Evolutionary conservation across 1,140 invertebrate genomes (phyloP).

Genomic region (Pseudomyrmex cubaensis): DNA sequence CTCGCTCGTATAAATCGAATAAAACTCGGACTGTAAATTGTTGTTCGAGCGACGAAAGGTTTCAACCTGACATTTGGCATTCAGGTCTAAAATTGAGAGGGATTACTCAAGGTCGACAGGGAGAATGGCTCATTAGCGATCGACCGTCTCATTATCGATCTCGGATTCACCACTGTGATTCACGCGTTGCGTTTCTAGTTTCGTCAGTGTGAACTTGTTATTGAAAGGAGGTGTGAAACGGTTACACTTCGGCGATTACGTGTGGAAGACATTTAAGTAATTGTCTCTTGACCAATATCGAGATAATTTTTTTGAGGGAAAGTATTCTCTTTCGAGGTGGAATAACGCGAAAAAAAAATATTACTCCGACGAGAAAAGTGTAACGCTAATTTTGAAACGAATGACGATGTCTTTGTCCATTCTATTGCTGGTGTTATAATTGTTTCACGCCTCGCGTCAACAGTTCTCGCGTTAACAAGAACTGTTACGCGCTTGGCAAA

Average conservation of each 20-base stretch:
- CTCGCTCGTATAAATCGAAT: conserved; percentile 8
- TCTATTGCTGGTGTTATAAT: conserved; percentile 14
- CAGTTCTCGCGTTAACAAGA: not conserved
- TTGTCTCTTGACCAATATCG: no score
- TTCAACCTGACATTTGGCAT: not conserved
- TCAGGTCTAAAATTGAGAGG: not conserved
- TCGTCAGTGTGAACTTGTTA: not conserved
- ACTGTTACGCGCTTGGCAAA: conserved; percentile 8
- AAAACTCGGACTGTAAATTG: conserved; percentile 44
- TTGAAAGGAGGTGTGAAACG: not conserved
- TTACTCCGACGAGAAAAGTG: not conserved
- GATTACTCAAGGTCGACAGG: conserved; percentile 41
- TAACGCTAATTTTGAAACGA: conserved; percentile 4
- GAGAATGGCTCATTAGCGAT: not conserved
- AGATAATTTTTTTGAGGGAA: no score
- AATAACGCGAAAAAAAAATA: not conserved
- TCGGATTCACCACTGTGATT: conserved; percentile 53
- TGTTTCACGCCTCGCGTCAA: conserved; percentile 1
- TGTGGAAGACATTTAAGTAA: no score
- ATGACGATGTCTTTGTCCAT: not conserved
- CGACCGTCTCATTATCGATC: conserved; percentile 38
- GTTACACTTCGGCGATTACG: conserved; percentile 1
- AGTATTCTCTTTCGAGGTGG: no score
- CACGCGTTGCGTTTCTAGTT: conserved; percentile 37
- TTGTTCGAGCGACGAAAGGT: conserved; percentile 11